Evolutionary conservation across 2,888 invertebrate species (phyloP), one percentile per base, ranked within the genome.

Genomic region (Lepidonotus clava): DNA sequence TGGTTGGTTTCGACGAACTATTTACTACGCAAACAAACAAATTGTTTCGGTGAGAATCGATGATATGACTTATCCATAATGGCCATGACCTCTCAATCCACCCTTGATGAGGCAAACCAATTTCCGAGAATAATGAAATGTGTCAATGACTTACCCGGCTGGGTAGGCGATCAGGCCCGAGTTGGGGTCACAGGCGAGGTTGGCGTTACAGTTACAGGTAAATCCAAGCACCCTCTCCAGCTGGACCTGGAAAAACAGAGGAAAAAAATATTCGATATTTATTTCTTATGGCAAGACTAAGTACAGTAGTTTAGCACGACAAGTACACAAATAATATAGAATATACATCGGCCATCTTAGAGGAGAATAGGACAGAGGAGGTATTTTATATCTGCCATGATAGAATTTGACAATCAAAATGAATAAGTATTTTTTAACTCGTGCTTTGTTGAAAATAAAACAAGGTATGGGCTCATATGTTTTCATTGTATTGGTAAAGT

Each of bases 191-290:
- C 97, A 97, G 95, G 97, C 97, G 91, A 99, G 95, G 34, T 98
- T 97, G 90, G 98, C 97, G 95, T 98, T 98, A 94, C 96, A 97
- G 93, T 97, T 96, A 87, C 98, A 98, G n/a, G 98, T 98, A 93
- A 98, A 96, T 90, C 99, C 99, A 92, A 98, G 96, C 87, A 99
- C 98, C 92, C 96, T 96, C 95, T 99, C 98, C 95, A 99, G 96
- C 94, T 98, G 98, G 93, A 98, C 98, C 98, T 98, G 96, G n/a
- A 71, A 80, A 34, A 56, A 21, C n/a, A 83, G 24, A 56, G 83
- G 8, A 38, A 14, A 66, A 38, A 66, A 1, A 66, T 1, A 85
- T 28, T 14, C 46, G 46, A 24, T 24, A 66, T 51, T 14, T 14
- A 14, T 51, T 14, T 51, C 51, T 51, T 14, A 14, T 14, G 11